Conservation (phyloP, 2,888 invertebrate genomes). For the Gandaritis pyraliata region DNA sequence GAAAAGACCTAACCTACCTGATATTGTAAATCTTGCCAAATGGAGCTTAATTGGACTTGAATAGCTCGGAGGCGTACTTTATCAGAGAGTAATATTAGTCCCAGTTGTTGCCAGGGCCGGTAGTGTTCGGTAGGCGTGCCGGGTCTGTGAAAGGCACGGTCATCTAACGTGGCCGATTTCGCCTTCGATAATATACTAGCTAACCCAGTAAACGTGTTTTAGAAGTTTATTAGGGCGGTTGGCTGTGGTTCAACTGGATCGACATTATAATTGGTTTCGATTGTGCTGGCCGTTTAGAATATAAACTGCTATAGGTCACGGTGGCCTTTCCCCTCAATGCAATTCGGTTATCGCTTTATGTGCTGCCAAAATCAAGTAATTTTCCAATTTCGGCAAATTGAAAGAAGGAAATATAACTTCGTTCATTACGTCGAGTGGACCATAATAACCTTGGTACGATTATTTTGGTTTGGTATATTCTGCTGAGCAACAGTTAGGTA, state of each 20-base stretch:
- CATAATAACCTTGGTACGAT: conserved; percentile 61
- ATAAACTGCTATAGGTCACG: conserved; percentile 53
- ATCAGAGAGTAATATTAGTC: conserved; percentile 48
- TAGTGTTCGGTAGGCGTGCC: conserved; percentile 62
- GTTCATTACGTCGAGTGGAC: conserved; percentile 56
- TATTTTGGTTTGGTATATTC: conserved; percentile 51
- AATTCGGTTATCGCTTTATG: conserved; percentile 28
- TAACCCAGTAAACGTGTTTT: conserved; percentile 59
- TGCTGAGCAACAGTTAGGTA: conserved; percentile 52
- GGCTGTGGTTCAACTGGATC: conserved; percentile 43
- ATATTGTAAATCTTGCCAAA: conserved; percentile 42
- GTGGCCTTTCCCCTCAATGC: conserved; percentile 48
- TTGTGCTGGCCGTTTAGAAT: conserved; percentile 55
- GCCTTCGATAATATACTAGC: conserved; percentile 65
- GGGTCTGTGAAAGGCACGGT: conserved; percentile 73
- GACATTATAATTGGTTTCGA: conserved; percentile 66
- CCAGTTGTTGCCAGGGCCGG: conserved; percentile 45
- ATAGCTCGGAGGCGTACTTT: conserved; percentile 49
- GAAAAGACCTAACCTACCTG: conserved; percentile 27
- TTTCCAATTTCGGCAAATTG: conserved; percentile 30
- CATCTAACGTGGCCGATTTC: conserved; percentile 64
- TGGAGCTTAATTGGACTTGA: conserved; percentile 49
- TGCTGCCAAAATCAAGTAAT: conserved; percentile 26
- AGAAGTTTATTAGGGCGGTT: conserved; percentile 51
- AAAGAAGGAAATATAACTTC: conserved; percentile 48